These are phyloP conservation scores for Chymomyza procnemis DNA, from an alignment of 2,888 invertebrate genomes.

Conservation along the genomic window DNA sequence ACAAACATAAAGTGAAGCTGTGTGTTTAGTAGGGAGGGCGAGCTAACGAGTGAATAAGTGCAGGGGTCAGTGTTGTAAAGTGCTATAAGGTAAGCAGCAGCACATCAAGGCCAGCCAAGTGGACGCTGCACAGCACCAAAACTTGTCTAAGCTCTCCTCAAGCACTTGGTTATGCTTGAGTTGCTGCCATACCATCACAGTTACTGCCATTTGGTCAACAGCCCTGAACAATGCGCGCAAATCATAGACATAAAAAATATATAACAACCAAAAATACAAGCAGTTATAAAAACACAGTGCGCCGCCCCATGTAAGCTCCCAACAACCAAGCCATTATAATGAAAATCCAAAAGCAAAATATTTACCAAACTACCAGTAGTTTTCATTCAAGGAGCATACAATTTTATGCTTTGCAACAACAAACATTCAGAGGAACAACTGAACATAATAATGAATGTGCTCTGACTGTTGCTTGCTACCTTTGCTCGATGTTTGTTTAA, in stretches of 20 bases:
- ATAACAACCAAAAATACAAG: conserved; percentile 41
- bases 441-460: background rate
- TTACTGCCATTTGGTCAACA: conserved; percentile 46
- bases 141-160: background rate
- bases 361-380: background rate
- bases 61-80: conserved; percentile 21
- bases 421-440: background rate
- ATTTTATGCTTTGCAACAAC: conserved; percentile 51
- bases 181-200: conserved; percentile 34
- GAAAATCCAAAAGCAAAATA: conserved; percentile 47
- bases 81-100: conserved; percentile 19
- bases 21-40: background rate
- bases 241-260: conserved; percentile 73
- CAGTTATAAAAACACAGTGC: conserved; percentile 13
- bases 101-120: conserved; percentile 28
- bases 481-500: conserved; percentile 47
- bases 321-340: conserved; percentile 50
- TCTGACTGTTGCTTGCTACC: conserved; percentile 38
- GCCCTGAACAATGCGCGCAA: conserved; percentile 69
- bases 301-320: background rate
- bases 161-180: conserved; percentile 69
- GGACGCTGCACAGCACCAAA: background rate
- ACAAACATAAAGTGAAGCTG: conserved; percentile 47
- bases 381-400: conserved; percentile 19
- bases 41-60: conserved; percentile 6